Conservation (phyloP, 2,888 invertebrate genomes). For the Andricus quercusramuli region DNA sequence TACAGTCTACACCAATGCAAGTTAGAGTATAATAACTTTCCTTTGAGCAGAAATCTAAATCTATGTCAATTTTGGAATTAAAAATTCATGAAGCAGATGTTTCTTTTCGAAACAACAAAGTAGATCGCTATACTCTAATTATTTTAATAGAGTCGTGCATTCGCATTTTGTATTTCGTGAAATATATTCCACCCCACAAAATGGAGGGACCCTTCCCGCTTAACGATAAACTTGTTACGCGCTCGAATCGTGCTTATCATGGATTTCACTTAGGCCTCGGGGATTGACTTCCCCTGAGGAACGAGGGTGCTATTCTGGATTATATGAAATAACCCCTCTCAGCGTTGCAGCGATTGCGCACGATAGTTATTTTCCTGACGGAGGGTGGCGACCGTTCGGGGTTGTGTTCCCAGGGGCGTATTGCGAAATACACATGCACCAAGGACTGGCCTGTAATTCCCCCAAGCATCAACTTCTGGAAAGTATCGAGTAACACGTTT, state of each 20-base stretch:
- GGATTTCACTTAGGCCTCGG: slow-evolving; percentile 69
- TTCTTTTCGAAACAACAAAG: slow-evolving; percentile 9
- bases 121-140: background rate
- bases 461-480: slow-evolving; percentile 61
- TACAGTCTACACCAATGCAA: no score
- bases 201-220: slow-evolving; percentile 43
- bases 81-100: slow-evolving; percentile 18
- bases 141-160: slow-evolving; percentile 9
- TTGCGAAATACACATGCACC: slow-evolving; percentile 41
- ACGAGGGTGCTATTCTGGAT: slow-evolving; percentile 59
- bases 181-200: slow-evolving; percentile 46
- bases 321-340: slow-evolving; percentile 65
- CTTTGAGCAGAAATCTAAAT: background rate
- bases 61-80: background rate
- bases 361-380: slow-evolving; percentile 68
- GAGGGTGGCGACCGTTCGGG: slow-evolving; percentile 31
- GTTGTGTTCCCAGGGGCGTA: slow-evolving; percentile 23
- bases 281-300: slow-evolving; percentile 42
- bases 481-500: slow-evolving; percentile 53
- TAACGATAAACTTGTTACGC: slow-evolving; percentile 75
- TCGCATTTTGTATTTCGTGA: slow-evolving; percentile 33
- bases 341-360: slow-evolving; percentile 60
- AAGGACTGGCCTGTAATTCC: slow-evolving; percentile 58
- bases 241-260: slow-evolving; percentile 74
- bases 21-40: no score